A percentile compares a stretch with the other conserved stretches of the same genome.
Evolutionary conservation across 2,888 invertebrate species (phyloP).

Genomic region (Rhimphoctona megacephalus): DNA sequence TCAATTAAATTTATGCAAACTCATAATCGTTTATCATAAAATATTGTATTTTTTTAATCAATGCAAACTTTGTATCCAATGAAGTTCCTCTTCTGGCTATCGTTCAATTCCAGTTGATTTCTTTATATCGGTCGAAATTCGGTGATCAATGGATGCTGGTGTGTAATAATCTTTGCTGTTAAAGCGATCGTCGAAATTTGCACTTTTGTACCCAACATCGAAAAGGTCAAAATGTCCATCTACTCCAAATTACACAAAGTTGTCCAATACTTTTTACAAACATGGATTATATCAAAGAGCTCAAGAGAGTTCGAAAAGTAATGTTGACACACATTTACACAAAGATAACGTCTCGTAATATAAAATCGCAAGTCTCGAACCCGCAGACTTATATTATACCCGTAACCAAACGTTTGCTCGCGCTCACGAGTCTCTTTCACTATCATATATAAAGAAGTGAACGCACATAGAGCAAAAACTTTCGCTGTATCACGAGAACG

Average conservation of each 20-base stretch:
- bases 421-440: slow-evolving; percentile 13
- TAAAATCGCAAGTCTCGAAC: slow-evolving; percentile 21
- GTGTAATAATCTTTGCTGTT: neutral
- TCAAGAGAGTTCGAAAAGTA: neutral
- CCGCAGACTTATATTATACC: neutral
- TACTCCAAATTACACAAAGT: neutral
- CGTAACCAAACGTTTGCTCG: slow-evolving; percentile 19
- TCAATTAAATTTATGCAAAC: neutral
- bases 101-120: neutral
- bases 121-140: neutral
- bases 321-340: neutral
- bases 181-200: neutral
- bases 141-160: no score
- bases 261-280: neutral
- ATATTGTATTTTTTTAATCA: neutral
- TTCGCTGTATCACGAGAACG: slow-evolving; percentile 20
- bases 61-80: neutral
- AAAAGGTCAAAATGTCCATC: neutral
- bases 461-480: slow-evolving; percentile 9
- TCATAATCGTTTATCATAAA: no score
- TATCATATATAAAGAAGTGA: slow-evolving; percentile 12
- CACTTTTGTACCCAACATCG: neutral
- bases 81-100: neutral
- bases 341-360: neutral
- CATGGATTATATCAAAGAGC: neutral